Conservation (phyloP, 2,888 invertebrate species). For the Glyphotaelius pellucidus region DNA sequence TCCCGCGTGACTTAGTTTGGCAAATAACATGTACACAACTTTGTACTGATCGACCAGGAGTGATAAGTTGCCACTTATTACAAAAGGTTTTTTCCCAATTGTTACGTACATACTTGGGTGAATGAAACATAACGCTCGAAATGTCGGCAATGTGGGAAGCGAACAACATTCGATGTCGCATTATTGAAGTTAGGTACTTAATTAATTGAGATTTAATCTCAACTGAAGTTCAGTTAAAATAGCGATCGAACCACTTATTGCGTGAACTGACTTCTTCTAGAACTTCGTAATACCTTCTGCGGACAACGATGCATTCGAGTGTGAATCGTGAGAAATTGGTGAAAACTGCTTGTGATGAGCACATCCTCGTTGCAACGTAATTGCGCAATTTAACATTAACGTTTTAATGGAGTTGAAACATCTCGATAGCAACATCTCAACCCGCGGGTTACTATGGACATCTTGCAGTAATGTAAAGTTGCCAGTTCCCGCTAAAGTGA, state of each 20-base stretch:
- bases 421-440: background rate
- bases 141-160: background rate
- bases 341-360: background rate
- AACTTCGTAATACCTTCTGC: background rate
- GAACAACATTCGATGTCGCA: background rate
- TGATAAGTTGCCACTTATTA: slow-evolving; percentile 36
- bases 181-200: background rate
- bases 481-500: background rate
- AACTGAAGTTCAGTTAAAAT: background rate
- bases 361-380: background rate
- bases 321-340: slow-evolving; percentile 25
- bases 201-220: slow-evolving; percentile 36
- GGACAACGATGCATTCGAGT: slow-evolving; percentile 5
- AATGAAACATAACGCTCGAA: background rate
- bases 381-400: background rate
- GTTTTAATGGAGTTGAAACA: background rate
- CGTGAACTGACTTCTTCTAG: background rate
- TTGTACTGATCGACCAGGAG: slow-evolving; percentile 31
- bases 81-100: slow-evolving; percentile 8
- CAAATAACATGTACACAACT: slow-evolving; percentile 49
- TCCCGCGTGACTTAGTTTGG: slow-evolving; percentile 51
- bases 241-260: background rate
- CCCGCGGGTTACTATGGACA: slow-evolving; percentile 2
- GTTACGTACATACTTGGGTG: background rate
- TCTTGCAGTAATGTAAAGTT: background rate